These are phyloP conservation scores for Cassiopea xamachana DNA, from an alignment of 30 jellyfish, hydroid and myxozoan species.

Conservation along the genomic window DNA sequence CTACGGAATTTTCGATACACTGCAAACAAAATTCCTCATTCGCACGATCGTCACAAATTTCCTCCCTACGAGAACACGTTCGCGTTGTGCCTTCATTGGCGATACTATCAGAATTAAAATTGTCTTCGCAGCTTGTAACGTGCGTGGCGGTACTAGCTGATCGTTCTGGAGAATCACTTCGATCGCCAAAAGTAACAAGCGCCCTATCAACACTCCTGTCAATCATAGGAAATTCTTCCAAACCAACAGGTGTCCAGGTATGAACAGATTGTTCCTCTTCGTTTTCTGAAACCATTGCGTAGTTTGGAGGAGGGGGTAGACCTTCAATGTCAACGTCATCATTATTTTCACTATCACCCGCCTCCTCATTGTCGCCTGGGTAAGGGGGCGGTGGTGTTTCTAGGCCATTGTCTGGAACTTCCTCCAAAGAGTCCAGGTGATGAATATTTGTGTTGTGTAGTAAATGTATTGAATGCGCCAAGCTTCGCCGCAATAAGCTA, in stretches of 20 bases:
- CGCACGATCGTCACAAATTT: not conserved
- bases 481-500: conserved; percentile 43
- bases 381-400: conserved; percentile 73
- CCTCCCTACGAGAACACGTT: not conserved
- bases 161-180: not conserved
- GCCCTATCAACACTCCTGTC: not conserved
- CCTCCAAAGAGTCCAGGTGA: conserved; percentile 70
- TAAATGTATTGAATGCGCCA: conserved; percentile 41
- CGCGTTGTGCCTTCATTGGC: not conserved
- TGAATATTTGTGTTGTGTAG: conserved; percentile 1
- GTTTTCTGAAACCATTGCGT: conserved; percentile 56
- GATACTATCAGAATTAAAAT: not conserved
- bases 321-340: conserved; percentile 38
- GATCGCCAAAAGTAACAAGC: not conserved
- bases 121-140: conserved; percentile 6
- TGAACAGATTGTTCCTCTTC: conserved; percentile 45
- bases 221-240: not conserved
- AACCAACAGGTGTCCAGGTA: conserved; percentile 35
- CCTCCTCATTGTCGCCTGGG: conserved; percentile 46
- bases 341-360: conserved; percentile 1
- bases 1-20: conserved; percentile 35
- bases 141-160: conserved; percentile 24
- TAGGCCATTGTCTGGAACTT: conserved; percentile 61
- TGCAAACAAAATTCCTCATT: conserved; percentile 28
- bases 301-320: conserved; percentile 71